Conservation (phyloP, 2,113 vertebrate species). For the Willisornis vidua region DNA sequence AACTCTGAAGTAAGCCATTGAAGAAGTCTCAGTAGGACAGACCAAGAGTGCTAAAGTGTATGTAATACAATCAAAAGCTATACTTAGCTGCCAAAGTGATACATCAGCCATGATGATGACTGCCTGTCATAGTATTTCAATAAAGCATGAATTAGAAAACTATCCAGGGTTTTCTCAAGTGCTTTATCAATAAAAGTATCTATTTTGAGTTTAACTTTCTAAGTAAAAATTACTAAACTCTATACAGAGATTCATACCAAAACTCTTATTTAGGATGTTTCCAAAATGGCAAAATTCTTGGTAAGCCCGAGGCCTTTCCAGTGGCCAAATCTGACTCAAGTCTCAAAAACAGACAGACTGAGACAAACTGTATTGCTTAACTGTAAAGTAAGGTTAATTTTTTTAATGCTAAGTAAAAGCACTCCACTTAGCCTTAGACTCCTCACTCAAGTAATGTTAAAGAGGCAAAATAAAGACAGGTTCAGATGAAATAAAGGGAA, state of each 20-base stretch:
- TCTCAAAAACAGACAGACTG: background rate
- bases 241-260: background rate
- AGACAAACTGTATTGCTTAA: background rate
- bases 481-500: background rate
- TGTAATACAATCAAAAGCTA: constrained; percentile 38
- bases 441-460: background rate
- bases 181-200: background rate
- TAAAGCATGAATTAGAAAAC: background rate
- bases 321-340: background rate
- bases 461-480: background rate
- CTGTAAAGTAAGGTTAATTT: background rate
- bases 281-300: background rate
- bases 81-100: background rate
- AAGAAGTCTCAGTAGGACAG: constrained; percentile 34
- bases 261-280: background rate
- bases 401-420: background rate
- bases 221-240: background rate
- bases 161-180: background rate
- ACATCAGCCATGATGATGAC: background rate
- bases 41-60: constrained; percentile 23
- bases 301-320: background rate
- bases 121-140: background rate
- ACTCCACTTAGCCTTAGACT: background rate
- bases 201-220: background rate
- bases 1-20: constrained; percentile 44